Base-by-base conservation (phyloP, 92 coral and sea anemone genomes). In the Scolanthus callimorphus region DNA sequence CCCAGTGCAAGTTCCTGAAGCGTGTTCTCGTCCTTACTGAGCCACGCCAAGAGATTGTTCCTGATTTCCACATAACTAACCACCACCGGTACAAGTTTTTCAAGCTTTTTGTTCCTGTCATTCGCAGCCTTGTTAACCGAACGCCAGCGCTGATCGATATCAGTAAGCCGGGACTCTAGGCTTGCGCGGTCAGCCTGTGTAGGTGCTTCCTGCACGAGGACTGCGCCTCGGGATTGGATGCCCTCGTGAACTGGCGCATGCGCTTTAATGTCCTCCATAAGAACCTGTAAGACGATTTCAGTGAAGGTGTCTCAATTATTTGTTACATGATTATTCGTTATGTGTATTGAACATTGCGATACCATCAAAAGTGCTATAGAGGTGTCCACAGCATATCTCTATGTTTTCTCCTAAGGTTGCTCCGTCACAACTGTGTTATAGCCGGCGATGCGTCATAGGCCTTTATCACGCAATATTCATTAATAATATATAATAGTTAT, bases 211-310 rank as follows among this genome's bases (percentile, higher is more conserved):
- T 73, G 69, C 39, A 80, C 59, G 49, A 84, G 70, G 9, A 79
- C 87, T 31, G 69, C 57, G 47, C 90, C 91, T 65, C 78, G 82
- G 55, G 65, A 62, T 29, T 71, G 74, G 17, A 92, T 70, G 86
- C 84, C 96, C 27, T 84, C 78, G 65, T 80, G 76, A 47, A 89
- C 64, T 2, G 86, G 82, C 37, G 79, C 73, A 70, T 89, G 96
- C 15, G 65, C 51, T 0, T 78, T 66, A 11, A 92, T 46, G 71
- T 88, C 98, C 73, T 92, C 83, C 49, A 74, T 66, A 10, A 88
- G 48, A 8, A 50, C 86, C 96, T 92, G 31, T 6, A 54, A 46
- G 4, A 34, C n/a, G n/a, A n/a, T n/a, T n/a, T n/a, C n/a, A n/a
- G n/a, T n/a, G n/a, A n/a, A n/a, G n/a, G n/a, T n/a, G n/a, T n/a